Evolutionary conservation across 2,888 invertebrate species (phyloP).

Genomic region (Antheraea yamamai): DNA sequence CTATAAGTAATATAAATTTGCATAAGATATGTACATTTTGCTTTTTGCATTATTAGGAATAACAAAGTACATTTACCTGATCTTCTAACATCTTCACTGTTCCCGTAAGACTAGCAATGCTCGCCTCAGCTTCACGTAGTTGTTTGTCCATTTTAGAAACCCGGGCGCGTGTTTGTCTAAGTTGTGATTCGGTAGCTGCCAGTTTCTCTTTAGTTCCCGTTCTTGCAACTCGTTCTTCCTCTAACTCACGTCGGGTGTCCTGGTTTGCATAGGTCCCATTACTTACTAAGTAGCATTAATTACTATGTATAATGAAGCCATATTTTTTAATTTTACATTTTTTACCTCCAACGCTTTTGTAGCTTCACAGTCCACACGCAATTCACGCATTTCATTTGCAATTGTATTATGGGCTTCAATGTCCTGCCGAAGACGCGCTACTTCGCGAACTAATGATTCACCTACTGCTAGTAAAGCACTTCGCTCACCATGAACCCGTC

Average conservation of each 20-base stretch:
- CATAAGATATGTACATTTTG: not conserved
- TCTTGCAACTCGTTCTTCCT: slow-evolving; percentile 61
- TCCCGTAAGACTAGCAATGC: slow-evolving; percentile 65
- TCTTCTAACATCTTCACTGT: slow-evolving; percentile 73
- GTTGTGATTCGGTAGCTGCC: slow-evolving; percentile 58
- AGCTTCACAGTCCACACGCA: slow-evolving; percentile 45
- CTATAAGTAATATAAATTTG: slow-evolving; percentile 37
- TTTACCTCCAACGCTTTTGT: slow-evolving; percentile 53
- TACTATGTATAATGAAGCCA: not conserved
- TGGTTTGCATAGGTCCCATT: slow-evolving; percentile 23
- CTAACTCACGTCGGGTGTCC: slow-evolving; percentile 61
- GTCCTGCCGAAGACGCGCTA: slow-evolving; percentile 62
- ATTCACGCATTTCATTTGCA: slow-evolving; percentile 47
- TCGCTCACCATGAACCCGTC: slow-evolving; percentile 62
- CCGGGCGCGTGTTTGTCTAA: slow-evolving; percentile 61
- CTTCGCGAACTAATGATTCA: slow-evolving; percentile 67
- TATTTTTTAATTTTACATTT: not conserved
- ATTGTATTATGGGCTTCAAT: slow-evolving; percentile 47
- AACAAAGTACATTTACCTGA: slow-evolving; percentile 50
- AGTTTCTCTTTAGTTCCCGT: slow-evolving; percentile 58
- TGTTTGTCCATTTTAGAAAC: slow-evolving; percentile 73
- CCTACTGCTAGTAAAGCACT: slow-evolving; percentile 60
- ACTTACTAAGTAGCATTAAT: not conserved
- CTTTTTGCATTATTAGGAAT: not conserved
- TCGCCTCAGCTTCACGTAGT: slow-evolving; percentile 70